Conservation (phyloP, 1,140 invertebrate genomes). For the Dryas iulia region DNA sequence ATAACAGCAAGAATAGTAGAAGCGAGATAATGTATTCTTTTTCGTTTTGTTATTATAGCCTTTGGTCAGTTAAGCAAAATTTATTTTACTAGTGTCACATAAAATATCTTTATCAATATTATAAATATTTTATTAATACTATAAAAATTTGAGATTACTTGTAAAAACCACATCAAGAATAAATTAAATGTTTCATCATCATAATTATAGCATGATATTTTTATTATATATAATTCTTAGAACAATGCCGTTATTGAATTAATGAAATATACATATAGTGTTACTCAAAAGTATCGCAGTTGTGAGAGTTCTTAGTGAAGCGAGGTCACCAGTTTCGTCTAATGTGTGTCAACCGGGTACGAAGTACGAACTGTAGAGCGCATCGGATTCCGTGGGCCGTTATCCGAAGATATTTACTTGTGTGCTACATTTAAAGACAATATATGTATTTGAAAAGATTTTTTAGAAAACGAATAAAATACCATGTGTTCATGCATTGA, state of each 20-base stretch:
- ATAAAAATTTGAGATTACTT: no score
- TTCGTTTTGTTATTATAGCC: background rate
- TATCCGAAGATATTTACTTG: conserved; percentile 2
- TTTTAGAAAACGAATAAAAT: no score
- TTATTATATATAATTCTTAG: no score
- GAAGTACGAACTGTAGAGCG: conserved; percentile 5
- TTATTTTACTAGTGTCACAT: background rate
- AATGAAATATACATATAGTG: background rate
- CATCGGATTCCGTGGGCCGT: conserved; percentile 2
- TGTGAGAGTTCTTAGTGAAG: conserved; percentile 1
- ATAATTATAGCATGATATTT: no score
- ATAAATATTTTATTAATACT: no score
- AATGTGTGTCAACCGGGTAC: conserved; percentile 10
- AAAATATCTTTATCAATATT: background rate
- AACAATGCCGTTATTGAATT: background rate
- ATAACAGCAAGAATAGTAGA: background rate
- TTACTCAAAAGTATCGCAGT: background rate
- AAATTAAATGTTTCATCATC: no score
- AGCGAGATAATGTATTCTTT: background rate
- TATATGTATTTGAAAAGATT: no score
- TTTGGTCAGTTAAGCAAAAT: background rate
- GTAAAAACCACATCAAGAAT: no score
- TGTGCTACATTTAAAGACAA: background rate
- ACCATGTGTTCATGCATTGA: no score
- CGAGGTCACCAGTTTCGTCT: conserved; percentile 5